Evolutionary conservation across 23 tunicate genomes (phyloP).

Genomic region (Halocynthia roretzi): DNA sequence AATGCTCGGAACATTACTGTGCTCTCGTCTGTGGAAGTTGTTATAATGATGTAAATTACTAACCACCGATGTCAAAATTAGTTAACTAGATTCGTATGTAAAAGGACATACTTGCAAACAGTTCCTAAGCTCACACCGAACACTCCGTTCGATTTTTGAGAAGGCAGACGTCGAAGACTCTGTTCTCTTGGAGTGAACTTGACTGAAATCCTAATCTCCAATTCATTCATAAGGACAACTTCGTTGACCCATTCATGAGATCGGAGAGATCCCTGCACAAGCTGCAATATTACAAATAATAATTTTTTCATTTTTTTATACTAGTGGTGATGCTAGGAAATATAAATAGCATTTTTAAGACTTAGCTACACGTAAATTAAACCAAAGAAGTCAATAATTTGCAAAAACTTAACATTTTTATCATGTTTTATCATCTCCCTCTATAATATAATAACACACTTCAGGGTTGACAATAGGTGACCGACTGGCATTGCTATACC

Average conservation of each 20-base stretch:
- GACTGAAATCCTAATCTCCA: slow-evolving; percentile 61
- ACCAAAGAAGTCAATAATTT: too few species aligned
- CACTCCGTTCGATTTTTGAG: slow-evolving; percentile 65
- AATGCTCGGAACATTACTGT: slow-evolving; percentile 61
- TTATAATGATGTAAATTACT: not conserved
- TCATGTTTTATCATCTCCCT: too few species aligned
- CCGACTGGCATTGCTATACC: not conserved
- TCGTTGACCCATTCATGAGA: slow-evolving; percentile 63
- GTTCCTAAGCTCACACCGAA: slow-evolving; percentile 71
- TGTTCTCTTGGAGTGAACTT: slow-evolving; percentile 76
- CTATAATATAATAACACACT: too few species aligned
- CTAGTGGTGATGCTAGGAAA: not conserved
- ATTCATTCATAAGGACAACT: slow-evolving; percentile 60
- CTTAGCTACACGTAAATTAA: too few species aligned
- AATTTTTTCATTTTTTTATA: not conserved
- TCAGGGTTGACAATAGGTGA: not conserved
- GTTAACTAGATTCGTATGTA: not conserved
- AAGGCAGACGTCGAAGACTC: slow-evolving; percentile 64
- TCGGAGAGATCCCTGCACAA: slow-evolving; percentile 61
- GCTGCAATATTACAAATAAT: slow-evolving; percentile 9
- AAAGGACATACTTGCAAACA: slow-evolving; percentile 54
- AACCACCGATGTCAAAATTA: not conserved
- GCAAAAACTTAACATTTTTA: too few species aligned
- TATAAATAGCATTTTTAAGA: not conserved
- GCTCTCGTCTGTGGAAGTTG: slow-evolving; percentile 54